Base-by-base conservation (phyloP, 2,888 invertebrate species). In the Drosophila austrosaltans region DNA sequence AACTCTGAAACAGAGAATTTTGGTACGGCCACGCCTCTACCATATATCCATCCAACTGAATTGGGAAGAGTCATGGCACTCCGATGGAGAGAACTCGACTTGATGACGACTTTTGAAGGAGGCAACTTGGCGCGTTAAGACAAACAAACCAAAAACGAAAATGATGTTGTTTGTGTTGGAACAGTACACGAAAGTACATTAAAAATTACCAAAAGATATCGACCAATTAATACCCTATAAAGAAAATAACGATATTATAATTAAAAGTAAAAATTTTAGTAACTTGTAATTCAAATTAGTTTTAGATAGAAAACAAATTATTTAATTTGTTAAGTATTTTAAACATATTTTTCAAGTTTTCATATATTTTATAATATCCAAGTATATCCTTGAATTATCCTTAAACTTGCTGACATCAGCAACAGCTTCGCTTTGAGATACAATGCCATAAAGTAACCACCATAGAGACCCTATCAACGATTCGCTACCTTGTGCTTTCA, bases 51-150 rank as follows among this genome's bases (percentile, higher is more conserved):
- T 32, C 3, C 53, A 10, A n/a, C 53, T 53, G 7, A 54, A 28
- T 25, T 36, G 44, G 39, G 25, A 16, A 16, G 16, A 39, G 25
- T 53, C 53, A n/a, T 28, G 57, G 10, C 1, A 10, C 8, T 8
- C 8, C 25, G 12, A 32, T n/a, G 22, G 5, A 40, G 58, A 10
- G 6, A 36, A 12, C 30, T 39, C 40, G 54, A 54, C 53, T 30
- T 25, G 20, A 48, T 16, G 40, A 20, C n/a, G 42, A 30, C 28
- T 40, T 30, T 32, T 36, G 39, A 36, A 53, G 54, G 42, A 44
- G 70, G 32, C 63, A 63, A 74, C 66, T 71, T 76, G 76, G 76
- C 62, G 65, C 76, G 62, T 42, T 71, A 71, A 70, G 72, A 65
- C 74, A 76, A 75, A 75, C 74, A 75, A 70, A 71, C 10, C 36